These are phyloP conservation scores for Bergia puertoricense DNA, from an alignment of 92 coral and sea anemone species.

Conservation along the genomic window DNA sequence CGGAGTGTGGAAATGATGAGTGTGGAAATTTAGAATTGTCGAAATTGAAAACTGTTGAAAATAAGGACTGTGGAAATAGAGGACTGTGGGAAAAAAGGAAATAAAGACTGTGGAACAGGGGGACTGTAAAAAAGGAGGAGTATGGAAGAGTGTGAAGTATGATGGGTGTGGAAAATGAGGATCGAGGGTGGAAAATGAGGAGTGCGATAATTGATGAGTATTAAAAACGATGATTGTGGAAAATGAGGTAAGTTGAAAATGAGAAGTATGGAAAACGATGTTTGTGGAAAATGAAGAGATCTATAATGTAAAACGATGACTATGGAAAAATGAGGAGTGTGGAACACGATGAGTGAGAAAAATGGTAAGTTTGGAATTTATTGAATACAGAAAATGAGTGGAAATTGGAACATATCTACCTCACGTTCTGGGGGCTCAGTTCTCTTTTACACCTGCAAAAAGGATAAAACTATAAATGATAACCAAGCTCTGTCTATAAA, in stretches of 20 bases:
- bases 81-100: background rate
- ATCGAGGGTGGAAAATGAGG: background rate
- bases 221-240: background rate
- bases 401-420: too few relatives aligned
- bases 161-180: background rate
- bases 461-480: too few relatives aligned
- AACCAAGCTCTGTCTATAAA: too few relatives aligned
- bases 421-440: too few relatives aligned
- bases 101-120: background rate
- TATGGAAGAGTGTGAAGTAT: background rate
- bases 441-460: too few relatives aligned
- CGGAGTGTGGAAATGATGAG: background rate
- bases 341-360: too few relatives aligned
- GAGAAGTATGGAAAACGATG: background rate
- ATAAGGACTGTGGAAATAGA: background rate
- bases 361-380: too few relatives aligned
- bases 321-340: too few relatives aligned
- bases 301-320: too few relatives aligned
- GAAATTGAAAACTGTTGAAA: background rate
- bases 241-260: background rate
- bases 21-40: background rate
- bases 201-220: background rate
- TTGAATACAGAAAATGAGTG: too few relatives aligned
- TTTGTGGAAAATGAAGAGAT: too few relatives aligned
- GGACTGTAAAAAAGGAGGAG: background rate